Evolutionary conservation across 1,140 invertebrate species (phyloP), one percentile per base, ranked within the genome.

Genomic region (Olivierus martensii): DNA sequence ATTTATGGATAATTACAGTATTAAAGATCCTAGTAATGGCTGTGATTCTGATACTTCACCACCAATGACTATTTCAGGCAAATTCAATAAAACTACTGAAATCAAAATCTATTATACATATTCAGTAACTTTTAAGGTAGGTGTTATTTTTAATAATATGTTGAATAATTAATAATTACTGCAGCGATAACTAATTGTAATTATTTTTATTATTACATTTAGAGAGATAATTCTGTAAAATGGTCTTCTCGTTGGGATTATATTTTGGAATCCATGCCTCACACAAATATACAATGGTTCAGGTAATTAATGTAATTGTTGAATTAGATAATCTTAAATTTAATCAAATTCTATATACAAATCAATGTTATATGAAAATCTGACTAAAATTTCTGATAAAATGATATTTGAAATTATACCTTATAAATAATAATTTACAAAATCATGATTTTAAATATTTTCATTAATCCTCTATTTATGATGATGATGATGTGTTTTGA

Each of bases 241-340:
- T 99, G 95, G 95, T 95, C 91, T 0, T 97, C 92, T 0, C 77
- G 95, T 62, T 99, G 95, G 95, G 95, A 99, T 74, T 99, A 99
- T 66, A 95, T 99, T 58, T 72, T 99, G 44, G 90, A 97, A 69
- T 95, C 92, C 2, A 94, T 95, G 83, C 91, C 90, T 0, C 90
- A 97, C 64, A 92, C 92, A 0, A 97, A 98, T 71, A 99, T 99
- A 62, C 94, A 98, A 68, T 98, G 94, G 94, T 98, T 99, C 65
- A 57, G 56, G 56, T 57, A 93, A 87, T 87, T 93, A 28, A n/a
- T n/a, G n/a, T n/a, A n/a, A n/a, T n/a, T n/a, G n/a, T n/a, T n/a
- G n/a, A n/a, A n/a, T n/a, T n/a, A n/a, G n/a, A n/a, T n/a, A n/a
- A n/a, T n/a, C n/a, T n/a, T n/a, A n/a, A n/a, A n/a, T n/a, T n/a